Evolutionary conservation across 2,797 vertebrate genomes (phyloP), one percentile per base, ranked within the genome.

Genomic region (Orientallactaga sibirica): DNA sequence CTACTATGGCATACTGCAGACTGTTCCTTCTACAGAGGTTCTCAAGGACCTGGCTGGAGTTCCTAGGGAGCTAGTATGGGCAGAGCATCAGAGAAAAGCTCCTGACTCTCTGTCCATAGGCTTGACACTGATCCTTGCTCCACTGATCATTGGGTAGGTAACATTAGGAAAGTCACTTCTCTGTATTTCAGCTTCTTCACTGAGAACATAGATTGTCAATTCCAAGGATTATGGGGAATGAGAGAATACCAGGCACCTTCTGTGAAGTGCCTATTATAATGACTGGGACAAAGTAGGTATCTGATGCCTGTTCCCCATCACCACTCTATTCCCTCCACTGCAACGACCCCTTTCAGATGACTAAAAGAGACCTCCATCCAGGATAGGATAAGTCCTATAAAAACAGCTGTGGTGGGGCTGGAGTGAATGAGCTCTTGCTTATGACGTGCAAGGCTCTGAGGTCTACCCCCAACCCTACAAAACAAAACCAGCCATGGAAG

Each of bases 171-270:
- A 92, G 62, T 88, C 77, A 64, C 15, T 85, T 80, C 22, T 75
- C 62, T 92, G 48, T 61, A n/a, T 78, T 93, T 90, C 20, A 74
- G 71, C 67, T 96, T 88, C 66, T n/a, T 66, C 90, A 74, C 71
- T 37, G 62, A 19, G 66, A 70, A 80, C 91, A 88, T 77, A 62
- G 58, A 85, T 71, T 76, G 37, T 58, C 55, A 68, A 73, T 58
- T 81, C 16, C 22, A 74, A 90, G 19, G 66, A 7, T 74, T 75
- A 83, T 83, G 41, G 29, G 41, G 82, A 94, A 75, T 86, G 55
- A 86, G 3, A 71, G 68, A 81, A n/a, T 66, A 88, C 48, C 83
- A 86, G 74, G 74, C 19, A 18, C 48, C n/a, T 89, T 78, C 37
- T 43, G n/a, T 58, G 80, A 88, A 87, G 75, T 55, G 33, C 12